Evolutionary conservation across 1,140 invertebrate species (phyloP).

Genomic region (Ceratina australensis): DNA sequence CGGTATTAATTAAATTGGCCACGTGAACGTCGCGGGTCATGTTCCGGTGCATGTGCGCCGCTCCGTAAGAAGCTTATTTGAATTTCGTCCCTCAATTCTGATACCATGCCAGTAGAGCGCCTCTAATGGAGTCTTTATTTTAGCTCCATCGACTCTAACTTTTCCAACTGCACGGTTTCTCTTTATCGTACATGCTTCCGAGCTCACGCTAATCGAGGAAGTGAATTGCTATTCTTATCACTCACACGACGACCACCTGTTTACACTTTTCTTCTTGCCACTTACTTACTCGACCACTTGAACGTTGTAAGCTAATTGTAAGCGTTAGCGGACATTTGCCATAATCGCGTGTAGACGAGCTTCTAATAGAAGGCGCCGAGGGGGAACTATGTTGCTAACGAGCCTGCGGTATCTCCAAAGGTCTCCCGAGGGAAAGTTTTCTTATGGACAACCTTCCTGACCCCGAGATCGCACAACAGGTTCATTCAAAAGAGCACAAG

Average conservation of each 20-base stretch:
- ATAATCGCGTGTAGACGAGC: conserved; percentile 37
- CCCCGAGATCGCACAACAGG: too few species aligned
- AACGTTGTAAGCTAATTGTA: too few species aligned
- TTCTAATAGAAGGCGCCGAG: conserved; percentile 45
- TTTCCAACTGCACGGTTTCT: too few species aligned
- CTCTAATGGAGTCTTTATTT: conserved; percentile 25
- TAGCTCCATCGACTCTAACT: conserved; percentile 10
- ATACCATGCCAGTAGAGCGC: conserved; percentile 1
- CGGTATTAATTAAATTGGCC: conserved; percentile 43
- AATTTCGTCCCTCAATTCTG: background rate
- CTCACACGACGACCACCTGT: too few species aligned
- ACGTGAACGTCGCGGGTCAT: background rate
- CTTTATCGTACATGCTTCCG: conserved; percentile 37
- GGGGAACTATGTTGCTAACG: conserved; percentile 45
- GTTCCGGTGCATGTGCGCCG: background rate
- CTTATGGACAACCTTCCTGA: too few species aligned
- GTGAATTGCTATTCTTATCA: too few species aligned
- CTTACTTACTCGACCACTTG: too few species aligned
- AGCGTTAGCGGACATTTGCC: background rate
- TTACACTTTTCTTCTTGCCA: too few species aligned
- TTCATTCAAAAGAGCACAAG: background rate
- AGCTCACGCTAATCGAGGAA: too few species aligned
- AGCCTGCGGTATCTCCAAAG: conserved; percentile 36
- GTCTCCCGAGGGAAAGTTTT: conserved; percentile 21
- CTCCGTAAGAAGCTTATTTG: conserved; percentile 35